phyloP scores from a whole-genome alignment of 2,888 invertebrate genomes.

The Leptinotarsa haldemani region DNA sequence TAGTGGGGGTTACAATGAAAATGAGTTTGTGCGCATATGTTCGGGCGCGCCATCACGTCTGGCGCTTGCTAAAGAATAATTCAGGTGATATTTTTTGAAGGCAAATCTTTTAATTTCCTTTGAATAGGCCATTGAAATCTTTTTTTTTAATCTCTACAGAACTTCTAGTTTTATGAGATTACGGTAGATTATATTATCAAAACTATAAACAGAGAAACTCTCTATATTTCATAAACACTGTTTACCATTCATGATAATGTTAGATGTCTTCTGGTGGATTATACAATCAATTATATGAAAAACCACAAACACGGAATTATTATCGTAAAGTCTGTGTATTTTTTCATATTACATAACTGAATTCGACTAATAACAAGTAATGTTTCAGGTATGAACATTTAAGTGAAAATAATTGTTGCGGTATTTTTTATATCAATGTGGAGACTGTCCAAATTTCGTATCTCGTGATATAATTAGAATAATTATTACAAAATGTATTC shows the following conservation, averaged over 20 bases:
- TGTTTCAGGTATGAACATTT: neutral
- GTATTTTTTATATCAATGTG: conserved; percentile 5
- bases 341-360: neutral
- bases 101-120: no score
- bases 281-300: neutral
- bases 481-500: conserved; percentile 5
- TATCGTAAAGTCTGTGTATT: neutral
- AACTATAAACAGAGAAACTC: no score
- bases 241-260: neutral
- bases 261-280: neutral
- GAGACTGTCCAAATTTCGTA: conserved; percentile 20
- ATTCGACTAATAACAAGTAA: neutral
- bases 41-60: no score
- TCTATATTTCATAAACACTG: neutral
- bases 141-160: no score
- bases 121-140: no score
- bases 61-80: no score
- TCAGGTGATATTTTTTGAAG: no score
- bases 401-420: neutral
- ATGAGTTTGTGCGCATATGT: no score
- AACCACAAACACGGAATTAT: conserved; percentile 5
- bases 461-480: conserved; percentile 24
- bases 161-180: no score
- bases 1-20: no score
- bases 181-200: no score